A percentile compares a stretch with the other conserved stretches of the same genome.
These are phyloP conservation scores for Crocodylus rhombifer DNA, from an alignment of 2,797 vertebrate genomes.

Conservation along the genomic window DNA sequence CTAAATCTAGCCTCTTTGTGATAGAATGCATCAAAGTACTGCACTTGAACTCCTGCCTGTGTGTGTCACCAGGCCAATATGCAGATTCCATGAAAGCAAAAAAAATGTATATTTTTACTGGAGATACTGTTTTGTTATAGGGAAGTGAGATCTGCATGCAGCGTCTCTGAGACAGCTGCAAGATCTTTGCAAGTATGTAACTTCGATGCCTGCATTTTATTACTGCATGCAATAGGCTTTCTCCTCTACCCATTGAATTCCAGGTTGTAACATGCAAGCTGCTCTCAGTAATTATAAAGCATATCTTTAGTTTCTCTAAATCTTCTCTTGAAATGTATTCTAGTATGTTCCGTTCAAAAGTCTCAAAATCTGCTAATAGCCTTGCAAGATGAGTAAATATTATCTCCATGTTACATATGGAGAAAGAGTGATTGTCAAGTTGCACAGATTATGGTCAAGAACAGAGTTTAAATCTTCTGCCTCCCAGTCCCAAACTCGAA, in stretches of 20 bases:
- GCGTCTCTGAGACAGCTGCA: not conserved
- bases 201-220: not conserved
- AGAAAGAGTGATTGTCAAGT: not conserved
- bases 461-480: not conserved
- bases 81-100: too few relatives aligned
- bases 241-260: not conserved
- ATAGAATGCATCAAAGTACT: not conserved
- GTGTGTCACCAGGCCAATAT: too few relatives aligned
- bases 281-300: not conserved
- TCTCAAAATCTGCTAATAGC: not conserved
- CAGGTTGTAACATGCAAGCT: not conserved
- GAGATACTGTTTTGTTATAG: not conserved
- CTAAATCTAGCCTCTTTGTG: not conserved
- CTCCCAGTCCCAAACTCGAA: not conserved
- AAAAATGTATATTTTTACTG: not conserved
- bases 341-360: not conserved
- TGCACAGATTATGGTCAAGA: not conserved
- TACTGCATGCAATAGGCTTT: not conserved
- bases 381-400: accelerated
- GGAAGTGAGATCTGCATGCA: not conserved
- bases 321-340: not conserved
- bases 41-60: not conserved
- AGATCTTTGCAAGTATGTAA: not conserved
- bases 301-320: not conserved
- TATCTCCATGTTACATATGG: not conserved